Percentiles rank a stretch among this genome's conserved stretches.
phyloP scores from a whole-genome alignment of 2,888 invertebrate genomes.

The Bombylius discolor region DNA sequence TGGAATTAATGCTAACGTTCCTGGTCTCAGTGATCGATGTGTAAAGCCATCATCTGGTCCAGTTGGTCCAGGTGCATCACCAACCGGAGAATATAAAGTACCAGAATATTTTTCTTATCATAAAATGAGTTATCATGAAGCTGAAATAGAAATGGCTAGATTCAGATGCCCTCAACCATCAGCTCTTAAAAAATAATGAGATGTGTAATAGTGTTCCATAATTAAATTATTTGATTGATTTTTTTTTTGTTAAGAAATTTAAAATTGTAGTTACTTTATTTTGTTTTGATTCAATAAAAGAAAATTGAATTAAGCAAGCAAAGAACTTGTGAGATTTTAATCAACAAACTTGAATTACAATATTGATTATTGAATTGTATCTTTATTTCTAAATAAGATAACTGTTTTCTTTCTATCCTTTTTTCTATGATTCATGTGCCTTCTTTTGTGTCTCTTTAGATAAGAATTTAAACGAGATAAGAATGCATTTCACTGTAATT shows the following conservation, averaged over 20 bases:
- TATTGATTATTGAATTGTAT: no score
- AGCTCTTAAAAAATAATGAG: constrained; percentile 29
- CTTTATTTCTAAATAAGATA: no score
- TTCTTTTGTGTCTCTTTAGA: no score
- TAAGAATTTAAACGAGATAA: no score
- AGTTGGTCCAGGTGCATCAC: constrained; percentile 35
- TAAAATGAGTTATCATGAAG: constrained; percentile 62
- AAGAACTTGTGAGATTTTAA: no score
- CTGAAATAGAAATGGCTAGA: constrained; percentile 73
- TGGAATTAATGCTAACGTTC: constrained; percentile 39
- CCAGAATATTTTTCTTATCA: constrained; percentile 80
- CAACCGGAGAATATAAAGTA: constrained; percentile 59
- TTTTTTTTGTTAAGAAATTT: neutral
- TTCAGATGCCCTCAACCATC: constrained; percentile 69
- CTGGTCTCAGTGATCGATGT: constrained; percentile 50
- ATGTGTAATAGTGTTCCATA: neutral
- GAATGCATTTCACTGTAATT: no score
- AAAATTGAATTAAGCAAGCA: no score
- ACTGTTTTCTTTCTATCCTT: no score
- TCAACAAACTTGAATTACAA: no score
- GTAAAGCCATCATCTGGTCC: constrained; percentile 39
- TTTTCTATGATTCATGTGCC: no score
- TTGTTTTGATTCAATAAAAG: no score
- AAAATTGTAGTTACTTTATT: no score
- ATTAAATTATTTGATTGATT: neutral